Evolutionary conservation across 2,797 vertebrate genomes (phyloP), one percentile per base, ranked within the genome.

Genomic region (Phrynocephalus forsythii): DNA sequence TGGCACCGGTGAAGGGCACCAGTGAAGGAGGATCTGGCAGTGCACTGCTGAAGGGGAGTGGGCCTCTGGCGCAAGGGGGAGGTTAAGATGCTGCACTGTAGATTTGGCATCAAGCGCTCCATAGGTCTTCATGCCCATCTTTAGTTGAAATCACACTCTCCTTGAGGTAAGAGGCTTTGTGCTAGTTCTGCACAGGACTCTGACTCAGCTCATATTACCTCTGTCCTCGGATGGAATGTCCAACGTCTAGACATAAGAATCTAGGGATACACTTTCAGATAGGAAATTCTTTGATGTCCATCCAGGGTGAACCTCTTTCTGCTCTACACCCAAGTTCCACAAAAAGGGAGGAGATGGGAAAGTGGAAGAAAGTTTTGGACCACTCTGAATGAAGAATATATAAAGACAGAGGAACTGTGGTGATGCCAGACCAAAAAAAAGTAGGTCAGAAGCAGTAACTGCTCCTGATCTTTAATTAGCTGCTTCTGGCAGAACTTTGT

Each of bases 241-340:
- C 82, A 5, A 79, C 20, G 22, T 83, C 83, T 76, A 63, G 72
- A 69, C 52, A 18, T 81, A 82, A 90, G 48, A 84, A 60, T 44
- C 68, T 5, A 20, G 22, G 50, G 44, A 76, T 67, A 67, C 48
- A 44, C 63, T 87, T 63, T 87, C 87, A 52, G 82, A 86, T n/a
- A 87, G 75, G n/a, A 28, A 48, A 66, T 2, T 48, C 28, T 79
- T 77, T 89, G 75, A 90, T 82, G 50, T 26, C 77, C 68, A 76
- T 38, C 68, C 85, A 78, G 79, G 68, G 8, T 28, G 78, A 92
- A 88, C 50, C 50, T 75, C n/a, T 72, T 69, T 50, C 79, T 67
- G 72, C 82, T 86, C 72, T 0, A 0, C 26, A 79, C 44, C 0
- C 77, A 78, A 15, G 9, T 82, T 24, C 72, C 24, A 5, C 0